These are phyloP conservation scores for Tetranychus truncatus DNA, from an alignment of 2,888 invertebrate species.

Conservation along the genomic window DNA sequence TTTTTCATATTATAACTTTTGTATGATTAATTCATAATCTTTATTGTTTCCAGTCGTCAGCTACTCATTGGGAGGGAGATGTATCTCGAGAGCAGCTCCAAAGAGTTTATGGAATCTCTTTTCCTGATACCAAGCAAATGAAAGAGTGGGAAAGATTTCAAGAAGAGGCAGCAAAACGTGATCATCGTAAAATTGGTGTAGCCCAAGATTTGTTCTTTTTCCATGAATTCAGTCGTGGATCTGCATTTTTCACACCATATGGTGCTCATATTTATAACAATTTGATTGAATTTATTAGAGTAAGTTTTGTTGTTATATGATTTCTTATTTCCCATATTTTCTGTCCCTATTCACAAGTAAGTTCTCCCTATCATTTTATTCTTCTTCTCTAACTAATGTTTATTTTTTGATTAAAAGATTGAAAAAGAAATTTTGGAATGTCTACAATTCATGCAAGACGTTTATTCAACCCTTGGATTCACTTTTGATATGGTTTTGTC, in stretches of 20 bases:
- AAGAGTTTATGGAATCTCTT: slow-evolving; percentile 86
- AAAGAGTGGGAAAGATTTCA: slow-evolving; percentile 95
- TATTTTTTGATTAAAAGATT: slow-evolving; percentile 41
- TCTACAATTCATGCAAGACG: slow-evolving; percentile 67
- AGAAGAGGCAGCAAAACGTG: slow-evolving; percentile 88
- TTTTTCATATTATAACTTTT: too few relatives aligned
- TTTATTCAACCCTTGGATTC: slow-evolving; percentile 84
- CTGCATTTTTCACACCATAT: slow-evolving; percentile 91
- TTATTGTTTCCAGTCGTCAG: slow-evolving; percentile 35
- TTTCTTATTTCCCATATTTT: slow-evolving; percentile 99
- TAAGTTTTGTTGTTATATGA: slow-evolving; percentile 23
- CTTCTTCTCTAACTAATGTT: background rate
- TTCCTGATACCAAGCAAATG: slow-evolving; percentile 82
- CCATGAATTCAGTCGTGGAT: slow-evolving; percentile 91
- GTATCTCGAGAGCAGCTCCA: slow-evolving; percentile 81
- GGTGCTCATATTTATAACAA: slow-evolving; percentile 93
- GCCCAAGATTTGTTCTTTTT: slow-evolving; percentile 98
- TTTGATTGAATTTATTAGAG: slow-evolving; percentile 60
- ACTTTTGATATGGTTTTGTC: slow-evolving; percentile 76
- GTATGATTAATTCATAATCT: background rate
- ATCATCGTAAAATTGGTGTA: slow-evolving; percentile 81
- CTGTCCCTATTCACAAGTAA: slow-evolving; percentile 55
- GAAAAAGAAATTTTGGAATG: slow-evolving; percentile 59
- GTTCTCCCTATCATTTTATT: background rate
- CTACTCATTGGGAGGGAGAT: slow-evolving; percentile 93